Base-by-base conservation (phyloP, 2,797 vertebrate genomes). In the Channallabes apus region DNA sequence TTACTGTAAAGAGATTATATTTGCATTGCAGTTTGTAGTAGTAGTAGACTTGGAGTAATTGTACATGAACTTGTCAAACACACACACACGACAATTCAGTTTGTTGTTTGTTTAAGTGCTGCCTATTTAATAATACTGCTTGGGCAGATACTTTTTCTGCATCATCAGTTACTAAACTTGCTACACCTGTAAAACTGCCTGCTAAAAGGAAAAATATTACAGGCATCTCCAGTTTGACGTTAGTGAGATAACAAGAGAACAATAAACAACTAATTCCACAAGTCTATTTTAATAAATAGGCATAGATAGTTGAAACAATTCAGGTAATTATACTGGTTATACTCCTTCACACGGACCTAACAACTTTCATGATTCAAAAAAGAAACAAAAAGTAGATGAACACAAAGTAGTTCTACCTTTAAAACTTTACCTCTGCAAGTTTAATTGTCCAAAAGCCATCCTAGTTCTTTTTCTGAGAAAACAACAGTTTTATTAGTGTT, bases 151-250 rank as follows among this genome's bases (percentile, higher is more conserved):
- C 56, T 15, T 62, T 24, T 72, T 73, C 65, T 71, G 65, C 72
- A 78, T 41, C 15, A 54, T 82, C 78, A 82, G 68, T 76, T 56
- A 17, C 71, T 72, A 62, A 79, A 90, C 89, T 81, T 2, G 87
- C 84, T 87, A 46, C 71, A 84, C 89, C 67, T 46, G 86, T 84
- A 78, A 38, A 81, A 56, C 61, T 62, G 61, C 84, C 68, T 61
- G 46, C 51, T 20, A 56, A 71, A 27, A 6, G 56, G 11, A 82
- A 51, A 82, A 46, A 69, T 67, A 87, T 80, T 77, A 71, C 8
- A 85, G 41, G 81, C 58, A 86, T 86, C 78, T 56, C 27, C 62
- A 27, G 78, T 54, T 81, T 76, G 35, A 76, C 77, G 69, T 65
- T 24, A 80, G 15, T 51, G 4, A 56, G 9, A 38, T 8, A 68